A percentile compares a stretch with the other conserved stretches of the same genome.
These are phyloP conservation scores for Megamerina dolium DNA, from an alignment of 2,888 invertebrate species.

Conservation along the genomic window DNA sequence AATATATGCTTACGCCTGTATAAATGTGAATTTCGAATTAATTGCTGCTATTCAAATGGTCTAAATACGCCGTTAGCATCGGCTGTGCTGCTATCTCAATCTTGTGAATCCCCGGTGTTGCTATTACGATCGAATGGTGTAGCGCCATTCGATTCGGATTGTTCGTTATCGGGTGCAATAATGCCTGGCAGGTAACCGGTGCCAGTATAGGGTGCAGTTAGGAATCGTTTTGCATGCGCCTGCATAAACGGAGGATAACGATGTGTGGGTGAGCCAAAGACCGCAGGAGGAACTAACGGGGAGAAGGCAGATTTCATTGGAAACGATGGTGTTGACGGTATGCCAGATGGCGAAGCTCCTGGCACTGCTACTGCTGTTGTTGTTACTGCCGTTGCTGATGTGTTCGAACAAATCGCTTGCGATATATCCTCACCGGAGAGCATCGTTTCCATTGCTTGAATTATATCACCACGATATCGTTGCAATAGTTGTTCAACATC, in stretches of 20 bases:
- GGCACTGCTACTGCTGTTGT: constrained; percentile 46
- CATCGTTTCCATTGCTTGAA: constrained; percentile 90
- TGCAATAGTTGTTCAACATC: constrained; percentile 82
- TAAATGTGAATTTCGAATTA: no score
- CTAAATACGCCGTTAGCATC: constrained; percentile 31
- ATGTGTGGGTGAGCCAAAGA: constrained; percentile 47
- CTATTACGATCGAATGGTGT: constrained; percentile 42
- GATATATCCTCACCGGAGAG: constrained; percentile 57
- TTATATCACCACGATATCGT: constrained; percentile 80
- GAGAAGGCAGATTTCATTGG: constrained; percentile 66
- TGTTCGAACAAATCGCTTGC: constrained; percentile 27
- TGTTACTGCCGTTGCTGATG: constrained; percentile 33
- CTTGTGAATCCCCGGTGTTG: constrained; percentile 48
- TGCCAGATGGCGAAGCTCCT: constrained; percentile 34
- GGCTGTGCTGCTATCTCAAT: constrained; percentile 36
- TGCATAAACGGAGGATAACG: constrained; percentile 51
- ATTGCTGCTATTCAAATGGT: constrained; percentile 38
- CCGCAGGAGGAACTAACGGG: constrained; percentile 57
- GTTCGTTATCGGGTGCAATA: constrained; percentile 51
- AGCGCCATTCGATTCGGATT: constrained; percentile 50
- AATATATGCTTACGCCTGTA: no score
- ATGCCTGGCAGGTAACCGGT: constrained; percentile 78
- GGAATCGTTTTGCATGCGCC: constrained; percentile 67
- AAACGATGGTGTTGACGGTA: constrained; percentile 45
- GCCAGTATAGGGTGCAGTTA: constrained; percentile 76